Base-by-base conservation (phyloP, 2,113 vertebrate species). In the Myocastor coypus region DNA sequence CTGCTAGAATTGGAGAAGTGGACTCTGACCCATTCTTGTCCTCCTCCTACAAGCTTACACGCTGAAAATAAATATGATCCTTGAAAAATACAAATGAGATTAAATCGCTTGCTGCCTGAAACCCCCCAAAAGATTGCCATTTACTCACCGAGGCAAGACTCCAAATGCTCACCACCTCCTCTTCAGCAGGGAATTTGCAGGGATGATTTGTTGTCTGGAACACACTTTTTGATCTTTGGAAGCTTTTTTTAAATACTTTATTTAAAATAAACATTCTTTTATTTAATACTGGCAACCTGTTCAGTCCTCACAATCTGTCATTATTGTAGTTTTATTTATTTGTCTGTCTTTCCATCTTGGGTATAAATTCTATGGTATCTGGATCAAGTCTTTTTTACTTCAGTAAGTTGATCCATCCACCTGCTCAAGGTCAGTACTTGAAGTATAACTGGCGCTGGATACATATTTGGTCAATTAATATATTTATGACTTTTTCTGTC, bases 31-130 rank as follows among this genome's bases (percentile, higher is more conserved):
- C 40, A 83, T 89, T 86, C 82, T 83, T 89, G 12, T 20, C 40
- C 66, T 77, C 42, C 57, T 46, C 7, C 50, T 61, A 19, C 0
- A 20, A 78, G 8, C 57, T 87, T 19, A 14, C 5, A 42, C 63
- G 24, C 59, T 94, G 34, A 59, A 96, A 95, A 81, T 86, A 24
- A 91, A 63, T 52, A 83, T 20, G 14, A 89, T 63, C 40, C 68
- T 80, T 92, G 64, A 66, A 46, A 71, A 93, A 73, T 85, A 30
- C 24, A 78, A 64, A 57, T 85, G 26, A 73, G 2, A 61, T 42
- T 10, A 63, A 86, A 50, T 55, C 12, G 52, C 6, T 91, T 20
- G 20, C 19, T 83, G 24, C 20, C 77, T 42, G 66, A 94, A 66
- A 26, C n/a, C n/a, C 6, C 71, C 17, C 32, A 52, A 69, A 66